phyloP scores from a whole-genome alignment of 2,113 vertebrate species.

The Nycticebus coucang region DNA sequence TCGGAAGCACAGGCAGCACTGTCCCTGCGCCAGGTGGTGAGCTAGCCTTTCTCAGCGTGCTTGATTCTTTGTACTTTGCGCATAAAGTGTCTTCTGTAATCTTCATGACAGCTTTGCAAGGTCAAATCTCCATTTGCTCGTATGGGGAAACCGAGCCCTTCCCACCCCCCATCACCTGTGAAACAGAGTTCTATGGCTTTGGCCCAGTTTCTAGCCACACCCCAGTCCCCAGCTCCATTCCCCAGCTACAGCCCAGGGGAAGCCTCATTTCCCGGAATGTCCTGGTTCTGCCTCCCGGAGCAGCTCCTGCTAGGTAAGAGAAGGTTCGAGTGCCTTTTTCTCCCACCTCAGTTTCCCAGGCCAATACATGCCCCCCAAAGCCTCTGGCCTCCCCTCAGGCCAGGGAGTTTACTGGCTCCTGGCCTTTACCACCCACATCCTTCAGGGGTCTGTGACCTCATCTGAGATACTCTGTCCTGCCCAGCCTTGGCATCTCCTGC shows the following conservation, averaged over 20 bases:
- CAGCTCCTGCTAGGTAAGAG: neutral
- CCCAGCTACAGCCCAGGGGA: neutral
- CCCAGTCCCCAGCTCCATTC: too few species aligned
- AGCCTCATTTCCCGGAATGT: neutral
- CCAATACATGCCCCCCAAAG: neutral
- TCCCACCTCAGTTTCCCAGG: neutral
- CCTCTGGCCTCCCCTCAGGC: neutral
- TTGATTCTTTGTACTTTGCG: neutral
- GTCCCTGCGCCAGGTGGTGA: neutral
- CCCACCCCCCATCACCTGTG: neutral
- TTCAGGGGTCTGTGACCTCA: neutral
- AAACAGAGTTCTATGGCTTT: neutral
- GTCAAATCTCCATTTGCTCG: neutral
- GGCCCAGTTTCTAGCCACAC: neutral
- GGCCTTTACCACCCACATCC: neutral
- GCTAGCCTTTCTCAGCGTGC: neutral
- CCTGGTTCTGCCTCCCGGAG: neutral
- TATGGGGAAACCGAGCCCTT: neutral
- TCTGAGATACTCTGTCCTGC: neutral
- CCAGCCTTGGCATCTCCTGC: neutral
- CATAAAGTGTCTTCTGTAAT: neutral
- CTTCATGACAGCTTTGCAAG: neutral
- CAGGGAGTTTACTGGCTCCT: accelerated
- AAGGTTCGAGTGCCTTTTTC: neutral
- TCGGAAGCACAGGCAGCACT: neutral